A percentile compares a stretch with the other conserved stretches of the same genome.
Evolutionary conservation across 2,797 vertebrate genomes (phyloP).

Genomic region (Syngnathus acus): DNA sequence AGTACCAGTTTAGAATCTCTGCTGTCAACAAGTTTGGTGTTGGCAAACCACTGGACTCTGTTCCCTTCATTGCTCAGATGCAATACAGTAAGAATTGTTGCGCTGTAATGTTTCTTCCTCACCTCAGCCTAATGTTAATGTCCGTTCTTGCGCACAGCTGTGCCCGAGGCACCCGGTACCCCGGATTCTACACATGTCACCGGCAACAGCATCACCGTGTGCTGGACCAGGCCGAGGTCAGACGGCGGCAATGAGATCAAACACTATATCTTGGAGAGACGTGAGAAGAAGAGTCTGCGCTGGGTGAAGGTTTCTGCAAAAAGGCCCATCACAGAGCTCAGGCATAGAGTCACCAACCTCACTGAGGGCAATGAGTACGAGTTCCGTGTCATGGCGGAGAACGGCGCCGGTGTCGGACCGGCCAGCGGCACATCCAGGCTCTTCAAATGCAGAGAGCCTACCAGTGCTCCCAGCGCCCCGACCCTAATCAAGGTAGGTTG

Average conservation of each 20-base stretch:
- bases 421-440: slow-evolving; percentile 87
- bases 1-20: slow-evolving; percentile 97
- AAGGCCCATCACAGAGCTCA: slow-evolving; percentile 87
- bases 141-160: slow-evolving; percentile 64
- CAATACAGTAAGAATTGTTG: slow-evolving; percentile 82
- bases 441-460: slow-evolving; percentile 94
- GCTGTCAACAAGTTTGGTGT: slow-evolving; percentile 94
- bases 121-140: neutral
- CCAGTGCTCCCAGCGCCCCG: slow-evolving; percentile 86
- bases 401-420: slow-evolving; percentile 86
- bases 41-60: slow-evolving; percentile 89
- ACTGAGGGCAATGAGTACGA: slow-evolving; percentile 96
- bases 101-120: neutral
- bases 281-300: slow-evolving; percentile 94
- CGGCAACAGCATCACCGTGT: slow-evolving; percentile 87
- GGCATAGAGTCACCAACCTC: slow-evolving; percentile 86
- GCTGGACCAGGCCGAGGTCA: slow-evolving; percentile 87
- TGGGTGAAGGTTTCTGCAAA: slow-evolving; percentile 97
- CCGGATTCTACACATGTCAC: slow-evolving; percentile 91
- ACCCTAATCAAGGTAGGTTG: slow-evolving; percentile 82
- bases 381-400: slow-evolving; percentile 98
- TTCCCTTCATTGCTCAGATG: slow-evolving; percentile 86
- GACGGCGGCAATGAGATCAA: slow-evolving; percentile 97
- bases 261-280: slow-evolving; percentile 92
- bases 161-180: slow-evolving; percentile 90